phyloP scores from a whole-genome alignment of 1,140 invertebrate species.

The Arion vulgaris region DNA sequence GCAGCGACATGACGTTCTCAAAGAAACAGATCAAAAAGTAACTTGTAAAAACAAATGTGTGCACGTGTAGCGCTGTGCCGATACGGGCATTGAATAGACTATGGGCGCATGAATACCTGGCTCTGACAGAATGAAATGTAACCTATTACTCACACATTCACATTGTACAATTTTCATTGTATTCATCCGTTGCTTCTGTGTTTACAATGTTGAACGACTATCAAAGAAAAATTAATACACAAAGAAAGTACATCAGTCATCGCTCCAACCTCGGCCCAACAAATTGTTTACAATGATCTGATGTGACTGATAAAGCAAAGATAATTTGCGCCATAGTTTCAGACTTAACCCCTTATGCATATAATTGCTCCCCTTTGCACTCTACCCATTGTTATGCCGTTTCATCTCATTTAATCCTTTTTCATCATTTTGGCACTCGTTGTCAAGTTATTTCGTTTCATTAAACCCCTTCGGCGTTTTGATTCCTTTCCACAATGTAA shows the following conservation, averaged over 20 bases:
- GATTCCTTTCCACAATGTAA: neutral
- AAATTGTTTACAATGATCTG: neutral
- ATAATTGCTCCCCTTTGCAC: conserved; percentile 1
- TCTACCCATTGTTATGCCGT: neutral
- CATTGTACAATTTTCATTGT: too few species aligned
- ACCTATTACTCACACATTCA: too few species aligned
- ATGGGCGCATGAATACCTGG: too few species aligned
- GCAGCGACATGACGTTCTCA: too few species aligned
- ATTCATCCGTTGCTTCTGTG: too few species aligned
- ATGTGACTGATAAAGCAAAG: neutral
- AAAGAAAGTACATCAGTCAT: neutral
- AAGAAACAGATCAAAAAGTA: too few species aligned
- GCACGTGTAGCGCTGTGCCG: too few species aligned
- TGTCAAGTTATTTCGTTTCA: conserved; percentile 28
- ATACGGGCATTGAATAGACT: too few species aligned
- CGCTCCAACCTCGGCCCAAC: neutral
- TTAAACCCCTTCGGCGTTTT: conserved; percentile 20
- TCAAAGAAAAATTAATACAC: conserved; percentile 23
- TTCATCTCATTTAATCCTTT: conserved; percentile 15
- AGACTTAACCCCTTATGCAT: neutral
- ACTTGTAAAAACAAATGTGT: too few species aligned
- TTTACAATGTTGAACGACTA: neutral
- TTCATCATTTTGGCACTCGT: conserved; percentile 1
- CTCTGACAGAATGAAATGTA: too few species aligned
- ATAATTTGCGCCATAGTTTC: conserved; percentile 15